Evolutionary conservation across 2,797 vertebrate species (phyloP).

Genomic region (Eulemur rubriventer): DNA sequence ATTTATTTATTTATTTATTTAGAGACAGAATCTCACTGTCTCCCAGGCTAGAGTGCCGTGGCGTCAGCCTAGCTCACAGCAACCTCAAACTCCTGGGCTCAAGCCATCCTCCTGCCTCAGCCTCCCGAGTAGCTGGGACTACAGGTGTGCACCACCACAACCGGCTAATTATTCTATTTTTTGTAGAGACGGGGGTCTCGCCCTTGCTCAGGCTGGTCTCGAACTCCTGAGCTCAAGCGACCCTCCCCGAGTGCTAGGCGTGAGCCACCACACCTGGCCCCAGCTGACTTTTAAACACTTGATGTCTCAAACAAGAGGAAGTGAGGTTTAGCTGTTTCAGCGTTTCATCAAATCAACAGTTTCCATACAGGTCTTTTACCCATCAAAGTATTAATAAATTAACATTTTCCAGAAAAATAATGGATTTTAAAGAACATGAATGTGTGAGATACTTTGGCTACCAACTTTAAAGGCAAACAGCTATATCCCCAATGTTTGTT

Average conservation of each 20-base stretch:
- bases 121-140: neutral
- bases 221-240: neutral
- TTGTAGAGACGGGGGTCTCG: neutral
- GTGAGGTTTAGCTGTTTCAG: neutral
- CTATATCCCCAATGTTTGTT: neutral
- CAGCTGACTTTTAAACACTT: neutral
- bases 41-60: no score
- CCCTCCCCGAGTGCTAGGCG: neutral
- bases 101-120: no score
- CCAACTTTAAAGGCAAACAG: neutral
- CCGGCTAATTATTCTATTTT: neutral
- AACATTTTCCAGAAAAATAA: neutral
- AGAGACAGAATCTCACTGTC: no score
- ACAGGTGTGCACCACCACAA: neutral
- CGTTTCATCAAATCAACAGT: neutral
- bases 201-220: neutral
- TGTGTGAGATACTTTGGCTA: neutral
- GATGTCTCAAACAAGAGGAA: neutral
- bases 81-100: no score
- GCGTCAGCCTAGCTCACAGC: no score
- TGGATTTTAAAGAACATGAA: neutral
- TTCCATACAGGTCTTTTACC: neutral
- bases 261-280: neutral
- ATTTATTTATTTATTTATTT: no score
- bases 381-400: constrained; percentile 8